Evolutionary conservation across 2,113 vertebrate species (phyloP).

Genomic region (Ptilonorhynchus violaceus): DNA sequence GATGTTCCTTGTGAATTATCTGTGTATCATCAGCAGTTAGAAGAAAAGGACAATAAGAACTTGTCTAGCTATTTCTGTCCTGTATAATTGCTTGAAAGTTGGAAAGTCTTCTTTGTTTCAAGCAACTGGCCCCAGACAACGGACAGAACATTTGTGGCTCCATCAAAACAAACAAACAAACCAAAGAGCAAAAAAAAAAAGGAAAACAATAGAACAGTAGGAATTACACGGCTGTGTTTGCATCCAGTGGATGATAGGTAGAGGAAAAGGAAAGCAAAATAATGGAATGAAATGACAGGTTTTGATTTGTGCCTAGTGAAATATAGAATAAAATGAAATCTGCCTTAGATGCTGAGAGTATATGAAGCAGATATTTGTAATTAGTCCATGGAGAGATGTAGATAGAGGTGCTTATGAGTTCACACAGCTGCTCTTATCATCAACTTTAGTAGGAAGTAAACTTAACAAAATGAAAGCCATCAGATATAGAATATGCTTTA

Average conservation of each 20-base stretch:
- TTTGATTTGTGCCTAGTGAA: not conserved
- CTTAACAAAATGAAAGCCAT: not conserved
- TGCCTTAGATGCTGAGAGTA: not conserved
- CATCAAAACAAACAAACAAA: not conserved
- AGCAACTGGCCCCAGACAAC: not conserved
- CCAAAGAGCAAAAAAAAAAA: not conserved
- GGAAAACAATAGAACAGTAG: not conserved
- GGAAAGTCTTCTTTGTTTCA: not conserved
- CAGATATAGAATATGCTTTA: not conserved
- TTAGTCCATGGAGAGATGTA: not conserved
- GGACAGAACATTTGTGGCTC: not conserved
- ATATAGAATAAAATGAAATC: not conserved
- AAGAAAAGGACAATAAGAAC: not conserved
- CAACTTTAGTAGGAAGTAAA: not conserved
- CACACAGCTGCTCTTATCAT: not conserved
- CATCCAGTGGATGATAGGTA: not conserved
- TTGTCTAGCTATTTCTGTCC: not conserved
- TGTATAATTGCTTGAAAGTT: not conserved
- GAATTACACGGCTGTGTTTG: not conserved
- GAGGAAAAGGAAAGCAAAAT: not conserved
- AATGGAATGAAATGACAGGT: not conserved
- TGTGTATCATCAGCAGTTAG: not conserved
- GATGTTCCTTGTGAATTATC: not conserved
- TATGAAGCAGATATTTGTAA: slow-evolving; percentile 20
- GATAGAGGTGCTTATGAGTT: not conserved